Conservation (phyloP, 2,113 vertebrate genomes). For the Microcebus jonahi region DNA sequence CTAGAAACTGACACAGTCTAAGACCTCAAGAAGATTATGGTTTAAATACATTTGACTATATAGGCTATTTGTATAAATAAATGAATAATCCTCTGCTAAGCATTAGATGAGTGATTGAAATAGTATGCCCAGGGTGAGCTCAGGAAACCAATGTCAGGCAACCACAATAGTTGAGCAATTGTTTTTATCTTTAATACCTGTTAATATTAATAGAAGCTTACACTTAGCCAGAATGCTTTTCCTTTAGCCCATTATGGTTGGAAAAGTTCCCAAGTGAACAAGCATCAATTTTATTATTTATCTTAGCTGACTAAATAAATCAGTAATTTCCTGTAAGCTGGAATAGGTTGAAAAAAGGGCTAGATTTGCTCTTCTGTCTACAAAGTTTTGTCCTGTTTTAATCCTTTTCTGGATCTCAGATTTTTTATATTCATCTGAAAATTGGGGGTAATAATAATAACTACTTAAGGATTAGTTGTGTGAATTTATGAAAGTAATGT, state of each 20-base stretch:
- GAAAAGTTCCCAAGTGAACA: background rate
- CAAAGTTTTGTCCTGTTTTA: background rate
- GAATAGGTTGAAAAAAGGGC: background rate
- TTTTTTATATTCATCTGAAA: constrained; percentile 15
- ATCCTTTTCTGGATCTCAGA: background rate
- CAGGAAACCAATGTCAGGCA: background rate
- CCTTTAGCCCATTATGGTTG: background rate
- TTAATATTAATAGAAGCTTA: background rate
- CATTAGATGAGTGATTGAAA: background rate
- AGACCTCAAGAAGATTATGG: background rate
- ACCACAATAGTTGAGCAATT: background rate
- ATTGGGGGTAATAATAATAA: background rate
- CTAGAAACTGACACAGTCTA: background rate
- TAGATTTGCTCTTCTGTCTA: background rate
- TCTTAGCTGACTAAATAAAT: background rate
- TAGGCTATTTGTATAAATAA: background rate
- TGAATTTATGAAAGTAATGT: background rate
- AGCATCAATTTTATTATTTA: background rate
- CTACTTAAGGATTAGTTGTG: background rate
- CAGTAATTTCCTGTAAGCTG: background rate
- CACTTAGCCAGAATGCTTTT: background rate
- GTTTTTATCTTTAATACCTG: background rate
- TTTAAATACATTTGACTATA: background rate
- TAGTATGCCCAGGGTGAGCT: background rate
- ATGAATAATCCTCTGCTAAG: background rate